Percentiles rank a stretch among this genome's conserved stretches.
Conservation (phyloP, 1,140 invertebrate species). For the Nasonia giraulti region DNA sequence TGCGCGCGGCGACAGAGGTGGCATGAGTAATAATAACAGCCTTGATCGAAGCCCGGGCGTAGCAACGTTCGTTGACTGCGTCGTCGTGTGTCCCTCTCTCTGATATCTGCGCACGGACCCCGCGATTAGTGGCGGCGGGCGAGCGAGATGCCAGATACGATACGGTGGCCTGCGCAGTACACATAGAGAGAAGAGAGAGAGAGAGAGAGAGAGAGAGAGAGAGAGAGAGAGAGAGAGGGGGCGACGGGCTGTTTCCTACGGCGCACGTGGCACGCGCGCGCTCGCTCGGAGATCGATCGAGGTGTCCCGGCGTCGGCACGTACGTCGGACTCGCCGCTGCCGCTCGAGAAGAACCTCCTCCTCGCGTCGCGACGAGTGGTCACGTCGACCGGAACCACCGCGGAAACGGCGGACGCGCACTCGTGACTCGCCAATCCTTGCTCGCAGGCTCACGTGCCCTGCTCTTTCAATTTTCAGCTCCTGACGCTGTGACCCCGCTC, state of each 20-base stretch:
- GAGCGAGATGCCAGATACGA: not conserved
- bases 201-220: too few relatives aligned
- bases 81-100: not conserved
- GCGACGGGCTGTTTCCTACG: not conserved
- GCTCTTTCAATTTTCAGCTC: slow-evolving; percentile 23
- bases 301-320: not conserved
- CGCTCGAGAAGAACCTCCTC: too few relatives aligned
- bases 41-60: slow-evolving; percentile 17
- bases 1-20: not conserved
- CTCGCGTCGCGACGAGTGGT: not conserved
- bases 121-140: not conserved
- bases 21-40: slow-evolving; percentile 36
- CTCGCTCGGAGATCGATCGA: not conserved
- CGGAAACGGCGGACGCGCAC: slow-evolving; percentile 33
- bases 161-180: not conserved
- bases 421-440: slow-evolving; percentile 28
- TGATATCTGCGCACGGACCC: not conserved
- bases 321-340: not conserved
- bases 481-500: not conserved
- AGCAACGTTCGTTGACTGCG: not conserved
- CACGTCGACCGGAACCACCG: slow-evolving; percentile 41
- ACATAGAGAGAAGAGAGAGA: too few relatives aligned
- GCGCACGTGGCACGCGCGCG: not conserved
- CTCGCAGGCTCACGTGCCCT: not conserved
- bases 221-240: not conserved